Conservation (phyloP, 2,888 invertebrate species). For the Entomobrya proxima region DNA sequence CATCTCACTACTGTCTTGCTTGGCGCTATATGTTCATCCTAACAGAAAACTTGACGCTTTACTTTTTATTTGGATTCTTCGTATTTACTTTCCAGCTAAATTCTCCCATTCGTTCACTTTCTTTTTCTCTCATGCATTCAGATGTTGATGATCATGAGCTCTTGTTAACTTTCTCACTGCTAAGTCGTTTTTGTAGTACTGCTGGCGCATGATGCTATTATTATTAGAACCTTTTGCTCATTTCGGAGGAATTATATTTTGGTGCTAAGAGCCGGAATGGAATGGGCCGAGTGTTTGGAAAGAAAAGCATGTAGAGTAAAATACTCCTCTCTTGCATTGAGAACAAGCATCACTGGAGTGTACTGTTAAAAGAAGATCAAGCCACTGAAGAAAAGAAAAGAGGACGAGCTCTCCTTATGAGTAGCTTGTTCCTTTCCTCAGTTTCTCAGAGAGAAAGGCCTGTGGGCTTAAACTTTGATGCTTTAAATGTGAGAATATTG, state of each 20-base stretch:
- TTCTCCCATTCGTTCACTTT: conserved; percentile 38
- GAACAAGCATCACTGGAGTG: too few relatives aligned
- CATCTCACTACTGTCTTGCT: conserved; percentile 32
- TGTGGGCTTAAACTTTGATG: conserved; percentile 59
- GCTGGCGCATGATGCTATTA: background rate
- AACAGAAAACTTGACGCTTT: conserved; percentile 25
- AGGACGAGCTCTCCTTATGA: conserved; percentile 5
- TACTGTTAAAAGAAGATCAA: too few relatives aligned
- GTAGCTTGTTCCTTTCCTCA: conserved; percentile 38
- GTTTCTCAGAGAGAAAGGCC: conserved; percentile 13
- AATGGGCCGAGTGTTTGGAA: background rate
- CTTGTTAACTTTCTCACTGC: conserved; percentile 15
- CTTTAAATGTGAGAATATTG: conserved; percentile 54
- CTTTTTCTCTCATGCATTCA: conserved; percentile 35
- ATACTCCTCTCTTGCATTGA: too few relatives aligned
- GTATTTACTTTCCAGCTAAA: conserved; percentile 62
- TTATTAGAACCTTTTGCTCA: conserved; percentile 53
- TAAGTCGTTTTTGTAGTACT: conserved; percentile 6
- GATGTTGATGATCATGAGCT: conserved; percentile 13
- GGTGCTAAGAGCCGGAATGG: background rate
- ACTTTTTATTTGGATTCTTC: conserved; percentile 12
- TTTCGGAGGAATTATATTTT: conserved; percentile 44
- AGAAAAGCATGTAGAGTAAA: background rate
- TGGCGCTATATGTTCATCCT: background rate
- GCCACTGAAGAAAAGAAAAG: too few relatives aligned